Percentiles rank a stretch among this genome's conserved stretches.
phyloP scores from a whole-genome alignment of 2,888 invertebrate genomes.

The Diarsia brunnea region DNA sequence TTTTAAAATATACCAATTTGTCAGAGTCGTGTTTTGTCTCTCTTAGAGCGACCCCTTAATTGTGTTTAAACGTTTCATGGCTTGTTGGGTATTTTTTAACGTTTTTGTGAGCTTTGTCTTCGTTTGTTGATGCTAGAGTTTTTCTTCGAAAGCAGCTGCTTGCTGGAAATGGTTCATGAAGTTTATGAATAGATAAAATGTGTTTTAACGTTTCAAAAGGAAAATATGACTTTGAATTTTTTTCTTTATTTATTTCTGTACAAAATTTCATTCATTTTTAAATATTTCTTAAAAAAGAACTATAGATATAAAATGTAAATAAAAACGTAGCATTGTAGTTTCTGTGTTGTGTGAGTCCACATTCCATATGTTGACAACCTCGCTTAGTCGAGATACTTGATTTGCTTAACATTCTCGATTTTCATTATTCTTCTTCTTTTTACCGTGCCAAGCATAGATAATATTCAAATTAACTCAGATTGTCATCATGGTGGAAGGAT shows the following conservation, averaged over 20 bases:
- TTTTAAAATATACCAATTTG: slow-evolving; percentile 60
- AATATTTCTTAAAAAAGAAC: not conserved
- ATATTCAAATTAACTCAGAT: no score
- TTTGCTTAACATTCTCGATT: no score
- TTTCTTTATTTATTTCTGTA: not conserved
- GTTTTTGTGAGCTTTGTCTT: slow-evolving; percentile 32
- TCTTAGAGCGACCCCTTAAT: slow-evolving; percentile 57
- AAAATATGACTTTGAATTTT: not conserved
- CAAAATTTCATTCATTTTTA: not conserved
- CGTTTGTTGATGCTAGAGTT: slow-evolving; percentile 39
- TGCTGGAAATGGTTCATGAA: slow-evolving; percentile 6
- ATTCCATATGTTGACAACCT: no score
- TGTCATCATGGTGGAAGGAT: no score
- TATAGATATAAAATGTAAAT: not conserved
- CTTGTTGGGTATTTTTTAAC: slow-evolving; percentile 46
- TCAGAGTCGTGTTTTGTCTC: slow-evolving; percentile 55
- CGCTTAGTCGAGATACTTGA: no score
- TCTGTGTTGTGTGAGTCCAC: no score
- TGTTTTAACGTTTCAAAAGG: not conserved
- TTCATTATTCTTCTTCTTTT: no score
- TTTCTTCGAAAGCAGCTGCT: slow-evolving; percentile 14
- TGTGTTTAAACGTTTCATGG: slow-evolving; percentile 64
- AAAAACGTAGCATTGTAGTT: not conserved
- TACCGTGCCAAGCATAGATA: no score
- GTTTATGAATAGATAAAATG: slow-evolving; percentile 1